These are phyloP conservation scores for Oreochromis aureus DNA, from an alignment of 2,113 vertebrate species.

Conservation along the genomic window DNA sequence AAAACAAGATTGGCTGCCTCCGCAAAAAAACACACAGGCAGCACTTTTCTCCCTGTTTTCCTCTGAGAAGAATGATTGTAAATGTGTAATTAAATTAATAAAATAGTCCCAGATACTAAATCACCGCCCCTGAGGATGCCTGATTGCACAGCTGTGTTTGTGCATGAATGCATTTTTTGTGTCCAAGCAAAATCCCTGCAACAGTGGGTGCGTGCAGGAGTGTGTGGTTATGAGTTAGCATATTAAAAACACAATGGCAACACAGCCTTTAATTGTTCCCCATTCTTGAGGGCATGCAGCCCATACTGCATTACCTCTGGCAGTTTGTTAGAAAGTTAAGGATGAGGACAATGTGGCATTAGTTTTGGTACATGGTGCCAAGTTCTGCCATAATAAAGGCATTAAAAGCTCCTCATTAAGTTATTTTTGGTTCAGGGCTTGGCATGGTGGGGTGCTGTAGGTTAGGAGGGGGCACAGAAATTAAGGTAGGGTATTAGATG, in stretches of 20 bases:
- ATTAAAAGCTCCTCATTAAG: constrained; percentile 68
- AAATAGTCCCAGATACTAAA: constrained; percentile 66
- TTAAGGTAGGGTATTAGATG: constrained; percentile 17
- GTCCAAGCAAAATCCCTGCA: background rate
- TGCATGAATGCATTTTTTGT: background rate
- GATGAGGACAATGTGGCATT: constrained; percentile 20
- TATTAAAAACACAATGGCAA: constrained; percentile 42
- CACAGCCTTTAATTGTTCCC: constrained; percentile 42
- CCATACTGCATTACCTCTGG: constrained; percentile 16
- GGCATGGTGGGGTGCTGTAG: background rate
- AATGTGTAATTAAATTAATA: constrained; percentile 74
- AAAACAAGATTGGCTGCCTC: constrained; percentile 48
- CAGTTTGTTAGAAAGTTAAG: constrained; percentile 24
- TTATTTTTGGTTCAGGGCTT: constrained; percentile 65
- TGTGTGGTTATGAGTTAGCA: constrained; percentile 8
- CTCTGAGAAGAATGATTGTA: constrained; percentile 59
- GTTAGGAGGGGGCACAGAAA: background rate
- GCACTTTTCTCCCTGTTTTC: constrained; percentile 61
- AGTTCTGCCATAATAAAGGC: constrained; percentile 59
- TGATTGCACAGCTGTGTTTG: constrained; percentile 22
- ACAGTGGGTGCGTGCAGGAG: background rate
- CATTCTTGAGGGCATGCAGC: background rate
- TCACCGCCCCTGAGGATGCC: constrained; percentile 46
- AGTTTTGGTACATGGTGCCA: constrained; percentile 32
- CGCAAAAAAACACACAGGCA: constrained; percentile 55